Conservation (phyloP, 1,140 invertebrate genomes). For the Panonychus citri region DNA sequence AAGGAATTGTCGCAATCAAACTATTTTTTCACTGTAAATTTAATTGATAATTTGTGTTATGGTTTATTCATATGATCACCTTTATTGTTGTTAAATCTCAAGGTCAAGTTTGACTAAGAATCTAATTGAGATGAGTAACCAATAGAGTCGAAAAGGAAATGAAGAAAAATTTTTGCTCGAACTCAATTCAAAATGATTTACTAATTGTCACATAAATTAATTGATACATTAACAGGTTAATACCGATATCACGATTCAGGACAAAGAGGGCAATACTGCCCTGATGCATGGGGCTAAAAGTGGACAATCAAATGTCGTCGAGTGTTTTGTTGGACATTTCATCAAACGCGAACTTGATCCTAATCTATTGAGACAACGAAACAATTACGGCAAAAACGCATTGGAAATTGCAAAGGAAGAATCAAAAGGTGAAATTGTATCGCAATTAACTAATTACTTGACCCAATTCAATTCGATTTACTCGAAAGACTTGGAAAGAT, state of each 20-base stretch:
- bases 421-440: background rate
- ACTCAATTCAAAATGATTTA: too few relatives aligned
- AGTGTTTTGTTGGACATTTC: constrained; percentile 8
- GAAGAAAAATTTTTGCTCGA: too few relatives aligned
- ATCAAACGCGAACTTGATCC: background rate
- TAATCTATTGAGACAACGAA: background rate
- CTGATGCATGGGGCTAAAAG: constrained; percentile 13
- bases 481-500: background rate
- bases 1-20: too few relatives aligned
- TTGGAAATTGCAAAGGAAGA: background rate
- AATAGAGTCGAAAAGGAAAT: too few relatives aligned
- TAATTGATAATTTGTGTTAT: too few relatives aligned
- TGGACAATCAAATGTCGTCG: constrained; percentile 10
- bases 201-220: too few relatives aligned
- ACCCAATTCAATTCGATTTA: background rate
- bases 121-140: too few relatives aligned
- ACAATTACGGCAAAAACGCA: background rate
- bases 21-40: too few relatives aligned
- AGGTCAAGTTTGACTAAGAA: too few relatives aligned
- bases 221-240: too few relatives aligned
- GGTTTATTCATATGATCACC: too few relatives aligned
- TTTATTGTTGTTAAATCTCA: too few relatives aligned
- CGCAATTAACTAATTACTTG: background rate
- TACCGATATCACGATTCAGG: constrained; percentile 13
- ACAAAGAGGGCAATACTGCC: constrained; percentile 18